Conservation (phyloP, 2,113 vertebrate species). For the Datnioides undecimradiatus region DNA sequence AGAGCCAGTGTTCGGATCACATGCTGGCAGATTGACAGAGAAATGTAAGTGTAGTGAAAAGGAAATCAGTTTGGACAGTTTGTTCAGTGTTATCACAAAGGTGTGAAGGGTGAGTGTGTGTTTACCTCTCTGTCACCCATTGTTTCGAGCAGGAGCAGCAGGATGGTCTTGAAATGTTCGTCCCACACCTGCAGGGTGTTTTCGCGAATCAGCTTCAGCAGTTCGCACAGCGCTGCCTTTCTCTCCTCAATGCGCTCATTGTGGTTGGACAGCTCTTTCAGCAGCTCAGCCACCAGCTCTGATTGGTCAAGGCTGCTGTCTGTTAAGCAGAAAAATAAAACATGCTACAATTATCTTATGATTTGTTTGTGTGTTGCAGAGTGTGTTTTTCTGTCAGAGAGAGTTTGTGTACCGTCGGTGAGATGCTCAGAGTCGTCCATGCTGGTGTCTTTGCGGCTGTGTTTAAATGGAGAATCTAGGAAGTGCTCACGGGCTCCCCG, state of each 20-base stretch:
- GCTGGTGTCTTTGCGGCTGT: constrained; percentile 91
- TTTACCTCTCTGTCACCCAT: constrained; percentile 95
- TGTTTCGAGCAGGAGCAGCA: constrained; percentile 94
- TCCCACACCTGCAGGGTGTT: constrained; percentile 95
- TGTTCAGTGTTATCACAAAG: too few relatives aligned
- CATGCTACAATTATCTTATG: accelerated
- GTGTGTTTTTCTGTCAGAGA: neutral
- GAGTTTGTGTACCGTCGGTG: constrained; percentile 66
- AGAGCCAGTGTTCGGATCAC: constrained; percentile 94
- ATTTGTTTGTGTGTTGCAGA: neutral
- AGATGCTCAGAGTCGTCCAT: constrained; percentile 83
- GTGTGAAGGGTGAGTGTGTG: neutral
- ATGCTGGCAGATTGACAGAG: constrained; percentile 81
- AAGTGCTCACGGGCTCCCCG: constrained; percentile 90
- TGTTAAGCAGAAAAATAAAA: constrained; percentile 62
- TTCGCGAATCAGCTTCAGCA: constrained; percentile 93
- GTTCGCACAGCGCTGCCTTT: constrained; percentile 91
- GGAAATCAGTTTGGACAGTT: too few relatives aligned
- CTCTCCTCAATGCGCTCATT: constrained; percentile 95
- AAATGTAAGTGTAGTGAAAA: constrained; percentile 13
- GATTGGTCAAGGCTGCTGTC: constrained; percentile 93
- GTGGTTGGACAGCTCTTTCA: constrained; percentile 96
- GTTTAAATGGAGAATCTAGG: constrained; percentile 89
- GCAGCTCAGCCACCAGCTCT: constrained; percentile 92
- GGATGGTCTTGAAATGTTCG: constrained; percentile 97